Conservation (phyloP, 2,888 invertebrate genomes). For the Ochlodes sylvanus region DNA sequence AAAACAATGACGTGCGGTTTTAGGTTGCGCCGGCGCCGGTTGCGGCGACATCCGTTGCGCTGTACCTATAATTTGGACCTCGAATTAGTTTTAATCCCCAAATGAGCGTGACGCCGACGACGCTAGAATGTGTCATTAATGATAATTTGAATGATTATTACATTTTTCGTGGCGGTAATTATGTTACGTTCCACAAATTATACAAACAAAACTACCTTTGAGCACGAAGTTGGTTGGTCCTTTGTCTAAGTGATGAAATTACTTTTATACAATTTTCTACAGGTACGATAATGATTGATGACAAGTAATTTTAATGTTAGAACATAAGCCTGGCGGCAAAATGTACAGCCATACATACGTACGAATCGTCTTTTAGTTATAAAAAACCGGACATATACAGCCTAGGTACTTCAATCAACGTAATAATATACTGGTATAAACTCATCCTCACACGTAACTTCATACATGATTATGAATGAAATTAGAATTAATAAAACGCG, state of each 20-base stretch:
- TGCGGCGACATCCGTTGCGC: constrained; percentile 78
- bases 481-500: constrained; percentile 7
- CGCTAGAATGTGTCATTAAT: constrained; percentile 81
- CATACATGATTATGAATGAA: constrained; percentile 11
- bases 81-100: constrained; percentile 82
- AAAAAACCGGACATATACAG: background rate
- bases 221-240: constrained; percentile 13
- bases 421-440: background rate
- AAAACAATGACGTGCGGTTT: constrained; percentile 85
- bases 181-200: constrained; percentile 39
- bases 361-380: no score
- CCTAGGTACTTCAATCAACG: background rate
- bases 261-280: constrained; percentile 10
- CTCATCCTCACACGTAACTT: background rate
- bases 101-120: constrained; percentile 80
- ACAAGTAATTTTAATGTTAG: constrained; percentile 14
- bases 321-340: background rate
- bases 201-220: constrained; percentile 30
- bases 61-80: constrained; percentile 81
- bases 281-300: constrained; percentile 15
- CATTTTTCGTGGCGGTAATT: constrained; percentile 56
- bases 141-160: constrained; percentile 77
- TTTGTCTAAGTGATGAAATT: constrained; percentile 26
- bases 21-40: constrained; percentile 70
- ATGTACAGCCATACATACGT: no score